phyloP scores from a whole-genome alignment of 2,888 invertebrate species.

The Acrobeloides nanus region DNA sequence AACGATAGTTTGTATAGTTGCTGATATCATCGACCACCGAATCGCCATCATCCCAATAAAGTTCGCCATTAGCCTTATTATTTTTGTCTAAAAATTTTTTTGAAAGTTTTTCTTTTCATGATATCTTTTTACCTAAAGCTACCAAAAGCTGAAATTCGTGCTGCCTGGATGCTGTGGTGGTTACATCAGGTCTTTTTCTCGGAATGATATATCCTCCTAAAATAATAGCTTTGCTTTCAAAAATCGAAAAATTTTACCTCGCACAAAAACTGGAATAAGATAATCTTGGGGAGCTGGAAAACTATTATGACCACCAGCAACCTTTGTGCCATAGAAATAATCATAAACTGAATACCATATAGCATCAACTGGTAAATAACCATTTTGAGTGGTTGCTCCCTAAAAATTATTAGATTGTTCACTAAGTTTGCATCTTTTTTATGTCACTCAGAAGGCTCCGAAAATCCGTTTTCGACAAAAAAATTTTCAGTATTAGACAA shows the following conservation, averaged over 20 bases:
- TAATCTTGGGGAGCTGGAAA: conserved; percentile 32
- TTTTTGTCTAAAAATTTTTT: too few relatives aligned
- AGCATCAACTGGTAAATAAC: conserved; percentile 54
- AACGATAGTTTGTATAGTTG: conserved; percentile 15
- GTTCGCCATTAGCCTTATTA: conserved; percentile 31
- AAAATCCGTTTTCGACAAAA: too few relatives aligned
- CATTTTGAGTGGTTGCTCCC: conserved; percentile 34
- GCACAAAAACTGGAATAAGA: conserved; percentile 41
- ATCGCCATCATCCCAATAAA: conserved; percentile 43
- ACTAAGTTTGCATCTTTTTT: too few relatives aligned
- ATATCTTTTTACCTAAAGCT: conserved; percentile 60
- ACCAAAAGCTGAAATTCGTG: conserved; percentile 66
- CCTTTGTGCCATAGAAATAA: conserved; percentile 17
- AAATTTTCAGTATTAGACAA: too few relatives aligned
- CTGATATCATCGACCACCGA: conserved; percentile 23
- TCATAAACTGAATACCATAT: conserved; percentile 51
- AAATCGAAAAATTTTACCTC: too few relatives aligned
- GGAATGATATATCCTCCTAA: conserved; percentile 62
- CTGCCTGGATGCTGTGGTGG: conserved; percentile 57
- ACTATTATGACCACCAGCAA: conserved; percentile 27
- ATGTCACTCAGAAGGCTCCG: too few relatives aligned
- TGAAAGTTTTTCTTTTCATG: too few relatives aligned
- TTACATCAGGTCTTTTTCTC: conserved; percentile 53
- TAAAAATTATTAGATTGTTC: too few relatives aligned
- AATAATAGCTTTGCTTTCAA: too few relatives aligned